These are phyloP conservation scores for Anastrepha obliqua DNA, from an alignment of 1,140 invertebrate species.

Conservation along the genomic window DNA sequence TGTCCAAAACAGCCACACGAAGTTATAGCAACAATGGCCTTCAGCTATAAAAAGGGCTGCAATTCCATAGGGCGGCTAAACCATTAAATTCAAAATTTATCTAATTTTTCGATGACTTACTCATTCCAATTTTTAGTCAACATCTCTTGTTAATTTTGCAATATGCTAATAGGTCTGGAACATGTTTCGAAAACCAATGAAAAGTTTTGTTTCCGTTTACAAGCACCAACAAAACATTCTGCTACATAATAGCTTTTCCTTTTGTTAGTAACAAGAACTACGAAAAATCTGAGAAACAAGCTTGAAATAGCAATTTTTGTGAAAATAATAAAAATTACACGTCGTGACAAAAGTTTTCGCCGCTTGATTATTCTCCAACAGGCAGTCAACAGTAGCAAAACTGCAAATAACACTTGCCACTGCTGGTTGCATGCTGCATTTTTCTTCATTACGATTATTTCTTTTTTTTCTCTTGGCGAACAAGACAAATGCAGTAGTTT, in stretches of 20 bases:
- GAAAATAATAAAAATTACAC: conserved; percentile 45
- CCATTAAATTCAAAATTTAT: too few species aligned
- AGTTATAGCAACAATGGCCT: too few species aligned
- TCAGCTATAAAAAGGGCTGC: too few species aligned
- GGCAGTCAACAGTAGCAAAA: background rate
- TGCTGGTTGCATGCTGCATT: background rate
- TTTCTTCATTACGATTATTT: background rate
- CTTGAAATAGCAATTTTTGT: background rate
- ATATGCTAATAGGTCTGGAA: conserved; percentile 14
- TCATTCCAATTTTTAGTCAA: too few species aligned
- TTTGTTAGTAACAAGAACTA: background rate
- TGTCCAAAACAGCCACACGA: too few species aligned
- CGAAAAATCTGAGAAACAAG: background rate
- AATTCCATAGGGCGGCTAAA: too few species aligned
- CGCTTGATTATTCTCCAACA: conserved; percentile 56
- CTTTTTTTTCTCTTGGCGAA: background rate
- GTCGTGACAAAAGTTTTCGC: conserved; percentile 72
- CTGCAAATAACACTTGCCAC: background rate
- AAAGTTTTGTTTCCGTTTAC: conserved; percentile 22
- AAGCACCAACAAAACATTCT: conserved; percentile 2
- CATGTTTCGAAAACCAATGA: background rate
- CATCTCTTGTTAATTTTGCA: background rate
- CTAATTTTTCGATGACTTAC: too few species aligned
- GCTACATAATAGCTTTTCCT: background rate
- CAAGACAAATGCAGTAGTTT: conserved; percentile 25